A percentile compares a stretch with the other conserved stretches of the same genome.
Evolutionary conservation across 2,113 vertebrate species (phyloP).

Genomic region (Ictidomys tridecemlineatus): DNA sequence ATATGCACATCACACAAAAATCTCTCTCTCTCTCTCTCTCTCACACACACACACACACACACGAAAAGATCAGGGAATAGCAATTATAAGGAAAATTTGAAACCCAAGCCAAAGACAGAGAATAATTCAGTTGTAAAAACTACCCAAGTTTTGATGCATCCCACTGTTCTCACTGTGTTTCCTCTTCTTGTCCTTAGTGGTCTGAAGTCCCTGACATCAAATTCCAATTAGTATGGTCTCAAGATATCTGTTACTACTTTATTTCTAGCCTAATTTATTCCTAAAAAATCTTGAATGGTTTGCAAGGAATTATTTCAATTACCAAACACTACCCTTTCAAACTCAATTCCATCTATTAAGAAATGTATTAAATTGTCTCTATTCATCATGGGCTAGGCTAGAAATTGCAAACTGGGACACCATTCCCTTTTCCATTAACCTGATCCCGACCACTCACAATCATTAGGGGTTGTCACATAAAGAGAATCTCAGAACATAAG

Average conservation of each 20-base stretch:
- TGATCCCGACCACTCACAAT: background rate
- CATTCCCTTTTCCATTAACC: background rate
- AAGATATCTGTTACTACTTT: background rate
- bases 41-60: background rate
- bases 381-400: background rate
- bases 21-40: no score
- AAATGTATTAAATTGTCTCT: background rate
- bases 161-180: background rate
- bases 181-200: background rate
- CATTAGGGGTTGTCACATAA: background rate
- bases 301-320: background rate
- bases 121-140: conserved; percentile 9
- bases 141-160: background rate
- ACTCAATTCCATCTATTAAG: conserved; percentile 22
- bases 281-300: conserved; percentile 33
- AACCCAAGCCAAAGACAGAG: background rate
- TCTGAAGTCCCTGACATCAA: background rate
- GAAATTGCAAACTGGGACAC: conserved; percentile 33
- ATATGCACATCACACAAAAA: no score
- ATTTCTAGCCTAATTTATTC: background rate
- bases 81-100: conserved; percentile 32
- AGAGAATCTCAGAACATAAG: conserved; percentile 4
- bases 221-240: background rate
- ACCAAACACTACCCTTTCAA: background rate
- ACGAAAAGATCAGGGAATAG: background rate